These are phyloP conservation scores for Macrosoma leucophasiata DNA, from an alignment of 2,888 invertebrate species.

Conservation along the genomic window DNA sequence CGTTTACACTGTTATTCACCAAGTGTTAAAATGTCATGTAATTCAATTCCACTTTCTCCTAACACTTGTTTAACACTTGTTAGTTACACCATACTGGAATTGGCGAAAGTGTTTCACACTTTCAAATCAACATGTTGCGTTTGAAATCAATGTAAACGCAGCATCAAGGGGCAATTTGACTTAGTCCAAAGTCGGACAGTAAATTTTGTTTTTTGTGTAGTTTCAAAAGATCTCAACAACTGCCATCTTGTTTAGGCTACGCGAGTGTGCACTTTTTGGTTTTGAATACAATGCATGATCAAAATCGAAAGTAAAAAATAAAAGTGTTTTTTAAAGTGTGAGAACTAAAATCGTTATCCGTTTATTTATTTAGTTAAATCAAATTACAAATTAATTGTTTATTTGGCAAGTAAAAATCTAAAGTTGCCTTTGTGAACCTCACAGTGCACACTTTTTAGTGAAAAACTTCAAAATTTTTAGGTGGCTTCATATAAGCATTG, in stretches of 20 bases:
- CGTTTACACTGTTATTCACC: too few species aligned
- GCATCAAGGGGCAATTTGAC: conserved; percentile 32
- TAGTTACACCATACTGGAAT: too few species aligned
- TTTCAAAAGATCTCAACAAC: conserved; percentile 62
- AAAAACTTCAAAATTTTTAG: conserved; percentile 22
- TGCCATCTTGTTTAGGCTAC: conserved; percentile 42
- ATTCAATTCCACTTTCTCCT: too few species aligned
- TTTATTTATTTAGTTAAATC: conserved; percentile 1
- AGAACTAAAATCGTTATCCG: too few species aligned
- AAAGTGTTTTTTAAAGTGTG: too few species aligned
- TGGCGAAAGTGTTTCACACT: neutral
- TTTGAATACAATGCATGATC: too few species aligned
- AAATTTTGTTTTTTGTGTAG: conserved; percentile 45
- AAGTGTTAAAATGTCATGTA: too few species aligned
- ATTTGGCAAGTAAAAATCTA: conserved; percentile 1
- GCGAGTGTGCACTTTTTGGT: conserved; percentile 32
- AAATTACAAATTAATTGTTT: neutral
- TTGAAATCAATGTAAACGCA: neutral
- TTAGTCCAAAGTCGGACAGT: conserved; percentile 53
- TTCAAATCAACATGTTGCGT: neutral
- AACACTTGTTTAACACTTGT: too few species aligned
- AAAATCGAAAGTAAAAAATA: too few species aligned
- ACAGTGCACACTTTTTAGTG: conserved; percentile 15
- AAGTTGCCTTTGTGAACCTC: conserved; percentile 6
- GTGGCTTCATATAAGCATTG: conserved; percentile 9